Evolutionary conservation across 2,888 invertebrate species (phyloP).

Genomic region (Strigamia crassipes): DNA sequence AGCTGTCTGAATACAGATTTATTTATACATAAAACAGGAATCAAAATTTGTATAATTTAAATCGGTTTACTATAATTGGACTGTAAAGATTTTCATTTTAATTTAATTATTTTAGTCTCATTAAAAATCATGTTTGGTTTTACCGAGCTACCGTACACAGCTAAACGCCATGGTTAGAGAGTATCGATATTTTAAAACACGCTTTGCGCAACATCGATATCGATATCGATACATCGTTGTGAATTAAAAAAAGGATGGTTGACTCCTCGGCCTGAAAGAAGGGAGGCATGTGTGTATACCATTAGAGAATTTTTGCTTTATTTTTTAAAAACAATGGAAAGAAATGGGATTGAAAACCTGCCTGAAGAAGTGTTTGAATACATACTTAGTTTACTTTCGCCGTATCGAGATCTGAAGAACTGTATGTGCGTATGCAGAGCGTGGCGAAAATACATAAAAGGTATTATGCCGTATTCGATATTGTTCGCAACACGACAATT

Average conservation of each 20-base stretch:
- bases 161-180: not conserved
- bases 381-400: slow-evolving; percentile 83
- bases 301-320: not conserved
- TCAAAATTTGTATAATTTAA: no score
- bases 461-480: slow-evolving; percentile 64
- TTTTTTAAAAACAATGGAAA: not conserved
- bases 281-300: not conserved
- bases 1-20: no score
- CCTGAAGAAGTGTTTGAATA: slow-evolving; percentile 94
- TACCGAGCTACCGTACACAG: not conserved
- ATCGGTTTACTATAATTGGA: no score
- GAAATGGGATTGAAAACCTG: slow-evolving; percentile 66
- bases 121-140: not conserved
- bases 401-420: slow-evolving; percentile 85
- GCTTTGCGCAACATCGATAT: not conserved
- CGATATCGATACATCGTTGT: not conserved
- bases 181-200: not conserved
- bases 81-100: no score
- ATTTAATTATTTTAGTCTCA: no score
- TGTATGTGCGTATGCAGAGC: slow-evolving; percentile 84
- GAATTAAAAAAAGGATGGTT: not conserved
- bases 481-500: not conserved
- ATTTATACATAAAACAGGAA: no score
- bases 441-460: slow-evolving; percentile 82
- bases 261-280: not conserved